Base-by-base conservation (phyloP, 2,888 invertebrate genomes). In the Himalopsyche japonica region DNA sequence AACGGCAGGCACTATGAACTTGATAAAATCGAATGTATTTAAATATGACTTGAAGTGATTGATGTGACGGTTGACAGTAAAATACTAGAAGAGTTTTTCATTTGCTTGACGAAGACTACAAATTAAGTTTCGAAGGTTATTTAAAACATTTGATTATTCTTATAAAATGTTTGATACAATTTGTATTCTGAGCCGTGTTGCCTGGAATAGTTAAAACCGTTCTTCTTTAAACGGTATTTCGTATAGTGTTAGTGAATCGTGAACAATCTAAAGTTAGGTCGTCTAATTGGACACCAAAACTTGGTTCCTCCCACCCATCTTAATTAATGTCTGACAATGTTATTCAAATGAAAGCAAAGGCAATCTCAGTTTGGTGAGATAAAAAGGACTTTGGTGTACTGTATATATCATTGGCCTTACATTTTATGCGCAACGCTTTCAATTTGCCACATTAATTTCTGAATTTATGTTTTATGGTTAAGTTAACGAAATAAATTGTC, bases 321-420 rank as follows among this genome's bases (percentile, higher is more conserved):
- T 84, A 84, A 84, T 84, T 84, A 84, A 84, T 84, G 84, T 81
- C 81, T 77, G 84, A 81, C 84, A 81, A 81, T 57, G 84, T 84
- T 81, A 81, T 84, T 84, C 84, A 81, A 84, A 84, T 81, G 57
- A 57, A 57, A 57, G 57, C 20, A 77, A 48, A 43, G 79, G 43
- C 57, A 57, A 57, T 57, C 57, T 57, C 57, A 57, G 57, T 57
- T 20, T 49, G 34, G 82, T 48, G 57, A 57, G 57, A 57, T 57
- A 57, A 57, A 57, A 57, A 57, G 57, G 57, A 57, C 57, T 57
- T 57, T 57, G 57, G 57, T 57, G 57, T 57, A 57, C 57, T 57
- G 57, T 57, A 57, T 24, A 20, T 57, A 57, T 20, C 57, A 20
- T 57, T 20, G 20, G 57, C 10, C 1, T 20, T 20, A 57, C 57